phyloP scores from a whole-genome alignment of 1,140 invertebrate species.

The Melanaphis sacchari region DNA sequence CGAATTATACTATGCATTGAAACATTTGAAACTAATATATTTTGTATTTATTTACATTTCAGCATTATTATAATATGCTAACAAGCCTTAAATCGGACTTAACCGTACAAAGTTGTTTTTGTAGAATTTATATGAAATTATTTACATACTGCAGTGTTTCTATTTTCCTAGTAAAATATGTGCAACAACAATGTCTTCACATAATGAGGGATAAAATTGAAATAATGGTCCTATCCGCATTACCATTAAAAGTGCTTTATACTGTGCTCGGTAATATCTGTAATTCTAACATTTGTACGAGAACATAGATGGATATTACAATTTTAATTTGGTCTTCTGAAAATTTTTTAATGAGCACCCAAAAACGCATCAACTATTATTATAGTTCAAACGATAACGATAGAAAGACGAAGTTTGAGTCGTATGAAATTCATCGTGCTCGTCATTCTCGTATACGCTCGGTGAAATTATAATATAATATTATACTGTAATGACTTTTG shows the following conservation, averaged over 20 bases:
- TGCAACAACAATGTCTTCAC: neutral
- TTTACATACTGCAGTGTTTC: neutral
- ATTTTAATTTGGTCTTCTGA: neutral
- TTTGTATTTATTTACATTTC: neutral
- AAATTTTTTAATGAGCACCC: too few relatives aligned
- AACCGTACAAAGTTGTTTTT: neutral
- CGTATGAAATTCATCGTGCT: neutral
- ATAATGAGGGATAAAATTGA: neutral
- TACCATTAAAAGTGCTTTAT: neutral
- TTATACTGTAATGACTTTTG: neutral
- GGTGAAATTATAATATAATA: neutral
- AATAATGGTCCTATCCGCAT: neutral
- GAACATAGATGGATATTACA: neutral
- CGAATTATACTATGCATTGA: neutral
- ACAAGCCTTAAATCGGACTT: neutral
- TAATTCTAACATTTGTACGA: neutral
- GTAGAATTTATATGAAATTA: neutral
- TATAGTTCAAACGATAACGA: neutral
- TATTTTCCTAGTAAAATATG: neutral
- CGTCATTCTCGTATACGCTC: neutral
- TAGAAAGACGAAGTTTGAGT: too few relatives aligned
- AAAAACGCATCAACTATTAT: neutral
- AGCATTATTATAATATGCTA: neutral
- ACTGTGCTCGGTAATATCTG: neutral
- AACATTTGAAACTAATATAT: neutral